phyloP scores from a whole-genome alignment of 2,888 invertebrate species.

The Andrena bicolor region DNA sequence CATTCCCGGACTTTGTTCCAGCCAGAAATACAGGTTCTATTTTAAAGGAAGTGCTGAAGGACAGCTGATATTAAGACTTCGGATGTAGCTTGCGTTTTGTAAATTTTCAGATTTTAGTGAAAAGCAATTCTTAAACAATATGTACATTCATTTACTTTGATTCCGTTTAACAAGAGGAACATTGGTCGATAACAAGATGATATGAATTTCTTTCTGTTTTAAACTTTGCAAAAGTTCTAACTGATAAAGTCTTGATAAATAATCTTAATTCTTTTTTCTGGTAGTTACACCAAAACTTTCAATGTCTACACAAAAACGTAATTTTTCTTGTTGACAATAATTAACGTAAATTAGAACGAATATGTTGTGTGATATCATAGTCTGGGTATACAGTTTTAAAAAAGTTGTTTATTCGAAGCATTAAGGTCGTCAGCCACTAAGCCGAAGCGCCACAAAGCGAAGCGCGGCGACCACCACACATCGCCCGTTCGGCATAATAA shows the following conservation, averaged over 20 bases:
- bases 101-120: slow-evolving; percentile 43
- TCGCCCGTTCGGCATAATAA: too few species aligned
- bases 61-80: slow-evolving; percentile 84
- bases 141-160: slow-evolving; percentile 16
- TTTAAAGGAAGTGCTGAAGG: slow-evolving; percentile 88
- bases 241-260: neutral
- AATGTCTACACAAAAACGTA: slow-evolving; percentile 3
- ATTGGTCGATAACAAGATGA: neutral
- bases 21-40: slow-evolving; percentile 88
- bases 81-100: slow-evolving; percentile 30
- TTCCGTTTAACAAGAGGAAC: slow-evolving; percentile 4
- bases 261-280: slow-evolving; percentile 1
- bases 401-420: slow-evolving; percentile 2
- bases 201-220: neutral
- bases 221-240: slow-evolving; percentile 17
- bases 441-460: too few species aligned
- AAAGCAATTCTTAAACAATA: slow-evolving; percentile 25
- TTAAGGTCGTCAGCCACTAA: neutral
- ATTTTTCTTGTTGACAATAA: slow-evolving; percentile 50
- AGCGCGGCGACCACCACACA: too few species aligned
- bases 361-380: slow-evolving; percentile 16
- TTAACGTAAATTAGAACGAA: slow-evolving; percentile 24
- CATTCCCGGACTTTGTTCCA: slow-evolving; percentile 87
- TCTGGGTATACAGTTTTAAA: neutral
- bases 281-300: slow-evolving; percentile 26